Conservation (phyloP, 2,888 invertebrate species). For the Parnassius mnemosyne region DNA sequence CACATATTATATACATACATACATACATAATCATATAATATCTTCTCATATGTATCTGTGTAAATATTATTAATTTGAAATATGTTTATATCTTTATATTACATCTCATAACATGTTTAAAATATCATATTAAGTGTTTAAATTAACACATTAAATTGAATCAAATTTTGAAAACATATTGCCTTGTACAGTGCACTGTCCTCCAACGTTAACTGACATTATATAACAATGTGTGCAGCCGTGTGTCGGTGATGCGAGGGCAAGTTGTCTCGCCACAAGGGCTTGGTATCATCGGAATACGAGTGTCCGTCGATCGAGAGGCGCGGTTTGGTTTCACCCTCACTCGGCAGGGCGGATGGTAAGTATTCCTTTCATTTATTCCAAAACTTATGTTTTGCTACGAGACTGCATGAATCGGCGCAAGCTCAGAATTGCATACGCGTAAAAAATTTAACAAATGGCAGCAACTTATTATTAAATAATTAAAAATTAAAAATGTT, state of each 20-base stretch:
- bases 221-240: constrained; percentile 84
- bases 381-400: no score
- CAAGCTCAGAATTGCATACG: neutral
- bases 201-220: constrained; percentile 52
- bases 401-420: neutral
- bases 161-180: constrained; percentile 44
- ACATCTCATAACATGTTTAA: no score
- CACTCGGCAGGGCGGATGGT: constrained; percentile 96
- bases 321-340: constrained; percentile 97
- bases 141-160: no score
- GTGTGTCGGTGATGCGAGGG: constrained; percentile 99
- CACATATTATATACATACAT: no score
- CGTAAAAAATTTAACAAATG: neutral
- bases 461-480: no score
- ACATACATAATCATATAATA: no score
- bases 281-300: constrained; percentile 97
- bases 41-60: no score
- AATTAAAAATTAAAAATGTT: no score
- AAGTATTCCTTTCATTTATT: constrained; percentile 67
- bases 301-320: constrained; percentile 96
- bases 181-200: constrained; percentile 45
- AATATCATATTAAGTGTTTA: no score
- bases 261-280: constrained; percentile 97
- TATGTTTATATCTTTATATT: no score
- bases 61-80: no score